A percentile compares a stretch with the other conserved stretches of the same genome.
phyloP scores from a whole-genome alignment of 2,888 invertebrate species.

The Heliconius aoede region DNA sequence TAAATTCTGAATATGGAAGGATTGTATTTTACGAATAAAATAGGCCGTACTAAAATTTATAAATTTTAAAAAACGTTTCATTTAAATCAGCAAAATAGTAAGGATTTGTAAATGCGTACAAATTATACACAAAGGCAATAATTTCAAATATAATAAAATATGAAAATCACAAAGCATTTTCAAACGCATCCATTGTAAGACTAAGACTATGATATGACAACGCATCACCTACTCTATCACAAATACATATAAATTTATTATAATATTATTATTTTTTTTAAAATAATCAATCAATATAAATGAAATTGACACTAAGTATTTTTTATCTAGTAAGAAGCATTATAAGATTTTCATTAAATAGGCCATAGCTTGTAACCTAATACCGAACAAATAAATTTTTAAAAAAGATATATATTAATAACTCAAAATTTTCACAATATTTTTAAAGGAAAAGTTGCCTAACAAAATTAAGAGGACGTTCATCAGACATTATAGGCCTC shows the following conservation, averaged over 20 bases:
- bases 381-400: neutral
- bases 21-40: slow-evolving; percentile 46
- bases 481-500: slow-evolving; percentile 64
- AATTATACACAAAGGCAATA: neutral
- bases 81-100: slow-evolving; percentile 40
- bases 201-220: slow-evolving; percentile 17
- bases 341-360: neutral
- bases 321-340: neutral
- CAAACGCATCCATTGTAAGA: slow-evolving; percentile 28
- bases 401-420: no score
- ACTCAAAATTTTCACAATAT: slow-evolving; percentile 22
- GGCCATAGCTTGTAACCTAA: neutral
- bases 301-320: neutral
- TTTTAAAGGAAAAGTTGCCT: slow-evolving; percentile 70
- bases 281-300: neutral
- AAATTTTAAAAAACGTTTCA: slow-evolving; percentile 33
- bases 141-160: slow-evolving; percentile 11
- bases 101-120: slow-evolving; percentile 27
- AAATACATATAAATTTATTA: slow-evolving; percentile 4
- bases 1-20: slow-evolving; percentile 51
- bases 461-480: slow-evolving; percentile 73
- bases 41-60: slow-evolving; percentile 45
- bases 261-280: neutral
- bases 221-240: slow-evolving; percentile 3
- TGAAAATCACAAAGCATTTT: slow-evolving; percentile 7